phyloP scores from a whole-genome alignment of 1,140 invertebrate species.

The Micrasema minimum region DNA sequence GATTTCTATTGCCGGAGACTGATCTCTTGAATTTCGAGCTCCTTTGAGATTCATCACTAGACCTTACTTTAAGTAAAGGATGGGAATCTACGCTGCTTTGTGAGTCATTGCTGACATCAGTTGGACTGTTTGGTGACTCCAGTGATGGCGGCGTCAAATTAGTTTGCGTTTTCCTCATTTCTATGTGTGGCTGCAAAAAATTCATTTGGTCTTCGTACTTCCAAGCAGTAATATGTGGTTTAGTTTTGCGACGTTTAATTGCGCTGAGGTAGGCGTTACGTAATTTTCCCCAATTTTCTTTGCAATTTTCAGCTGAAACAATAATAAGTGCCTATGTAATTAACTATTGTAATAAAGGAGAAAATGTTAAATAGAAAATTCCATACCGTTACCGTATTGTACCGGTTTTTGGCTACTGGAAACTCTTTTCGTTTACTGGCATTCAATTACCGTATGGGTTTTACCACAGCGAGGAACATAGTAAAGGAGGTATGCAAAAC shows the following conservation, averaged over 20 bases:
- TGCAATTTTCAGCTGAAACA: slow-evolving; percentile 10
- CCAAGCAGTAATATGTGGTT: not conserved
- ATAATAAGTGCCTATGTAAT: slow-evolving; percentile 9
- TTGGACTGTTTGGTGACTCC: too few relatives aligned
- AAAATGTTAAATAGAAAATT: too few relatives aligned
- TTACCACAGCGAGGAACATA: slow-evolving; percentile 12
- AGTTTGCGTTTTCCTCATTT: not conserved
- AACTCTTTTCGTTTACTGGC: slow-evolving; percentile 4
- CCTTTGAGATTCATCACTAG: too few relatives aligned
- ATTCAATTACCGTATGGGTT: slow-evolving; percentile 16
- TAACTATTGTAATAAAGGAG: too few relatives aligned
- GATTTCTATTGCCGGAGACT: too few relatives aligned
- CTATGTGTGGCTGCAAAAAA: not conserved
- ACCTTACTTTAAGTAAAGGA: too few relatives aligned
- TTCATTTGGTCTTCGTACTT: slow-evolving; percentile 6
- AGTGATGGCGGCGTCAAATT: not conserved
- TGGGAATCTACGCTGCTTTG: too few relatives aligned
- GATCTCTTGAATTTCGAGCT: too few relatives aligned
- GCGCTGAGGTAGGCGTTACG: slow-evolving; percentile 3
- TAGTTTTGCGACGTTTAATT: not conserved
- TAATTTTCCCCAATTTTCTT: slow-evolving; percentile 3
- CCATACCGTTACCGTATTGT: too few relatives aligned
- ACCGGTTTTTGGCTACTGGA: slow-evolving; percentile 17
- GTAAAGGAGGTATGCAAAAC: slow-evolving; percentile 8
- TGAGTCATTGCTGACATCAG: too few relatives aligned